phyloP scores from a whole-genome alignment of 92 coral and sea anemone species.

The Parazoanthus atlanticus region DNA sequence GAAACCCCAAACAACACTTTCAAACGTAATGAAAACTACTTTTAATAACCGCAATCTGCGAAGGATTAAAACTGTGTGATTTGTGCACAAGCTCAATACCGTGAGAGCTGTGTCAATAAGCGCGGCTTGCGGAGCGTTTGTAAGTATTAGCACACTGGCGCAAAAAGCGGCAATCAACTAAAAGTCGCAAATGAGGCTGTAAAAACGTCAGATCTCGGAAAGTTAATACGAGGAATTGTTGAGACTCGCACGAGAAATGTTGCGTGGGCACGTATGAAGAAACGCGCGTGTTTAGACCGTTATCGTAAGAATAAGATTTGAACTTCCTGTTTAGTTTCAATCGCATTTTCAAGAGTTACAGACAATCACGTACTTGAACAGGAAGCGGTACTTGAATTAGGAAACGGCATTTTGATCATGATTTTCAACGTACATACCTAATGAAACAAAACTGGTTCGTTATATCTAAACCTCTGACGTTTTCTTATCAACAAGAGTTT shows the following conservation, averaged over 20 bases:
- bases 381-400: too few species aligned
- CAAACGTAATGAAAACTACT: conserved; percentile 32
- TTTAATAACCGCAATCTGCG: conserved; percentile 17
- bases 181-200: background rate
- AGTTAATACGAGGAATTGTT: background rate
- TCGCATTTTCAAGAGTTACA: too few species aligned
- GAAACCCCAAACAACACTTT: conserved; percentile 18
- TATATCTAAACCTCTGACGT: background rate
- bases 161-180: background rate
- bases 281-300: background rate
- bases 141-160: conserved; percentile 43
- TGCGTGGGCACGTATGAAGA: background rate
- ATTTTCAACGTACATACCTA: too few species aligned
- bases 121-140: conserved; percentile 57
- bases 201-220: background rate
- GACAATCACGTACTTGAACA: too few species aligned
- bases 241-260: too few species aligned
- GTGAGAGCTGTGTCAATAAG: conserved; percentile 53
- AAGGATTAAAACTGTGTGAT: conserved; percentile 36
- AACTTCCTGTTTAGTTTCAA: too few species aligned
- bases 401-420: too few species aligned
- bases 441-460: too few species aligned
- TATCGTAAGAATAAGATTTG: background rate
- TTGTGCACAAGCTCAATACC: conserved; percentile 15
- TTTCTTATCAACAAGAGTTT: background rate